Base-by-base conservation (phyloP, 2,888 invertebrate species). In the Tetranychus piercei region DNA sequence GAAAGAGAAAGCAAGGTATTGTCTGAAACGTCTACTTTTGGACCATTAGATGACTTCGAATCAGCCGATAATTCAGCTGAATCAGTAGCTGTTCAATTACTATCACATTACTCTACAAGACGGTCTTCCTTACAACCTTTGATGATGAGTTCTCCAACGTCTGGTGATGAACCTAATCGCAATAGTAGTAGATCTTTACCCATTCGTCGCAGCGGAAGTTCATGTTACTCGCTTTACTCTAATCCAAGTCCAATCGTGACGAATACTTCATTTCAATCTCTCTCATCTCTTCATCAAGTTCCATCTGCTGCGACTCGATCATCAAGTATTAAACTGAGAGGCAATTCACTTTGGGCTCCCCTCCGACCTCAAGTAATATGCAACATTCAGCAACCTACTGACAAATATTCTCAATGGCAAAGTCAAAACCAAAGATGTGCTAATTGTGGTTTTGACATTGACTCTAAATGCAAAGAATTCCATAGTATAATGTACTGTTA, bases 351-450 rank as follows among this genome's bases (percentile, higher is more conserved):
- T 80, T 92, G 91, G 91, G 91, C 91, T 0, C 91, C 91, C 18
- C 91, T 91, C 0, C 84, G 91, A 75, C 87, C 89, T 55, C 91
- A 91, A 82, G 88, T 91, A 74, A 91, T 92, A 78, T 90, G 90
- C 80, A 90, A 89, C 2, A 84, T 88, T 75, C 90, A 90, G 83
- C 87, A 88, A 5, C 78, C 85, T 15, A 86, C 87, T 69, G 86
- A 86, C 89, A 84, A 88, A 69, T 86, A 86, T 80, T 84, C 84
- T 74, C 80, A 88, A 64, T 86, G 91, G 82, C 86, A 86, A 15
- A 88, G 86, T 77, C 92, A 92, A 82, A 88, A 88, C 80, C 88
- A 88, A 80, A 85, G 89, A 44, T 92, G 92, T 82, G 90, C 91
- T 69, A 91, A 91, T 5, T 92, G 92, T 83, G 90, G 91, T 1